A percentile compares a stretch with the other conserved stretches of the same genome.
These are phyloP conservation scores for Caenorhabditis drosophilae DNA, from an alignment of 2,888 invertebrate species.

Conservation along the genomic window DNA sequence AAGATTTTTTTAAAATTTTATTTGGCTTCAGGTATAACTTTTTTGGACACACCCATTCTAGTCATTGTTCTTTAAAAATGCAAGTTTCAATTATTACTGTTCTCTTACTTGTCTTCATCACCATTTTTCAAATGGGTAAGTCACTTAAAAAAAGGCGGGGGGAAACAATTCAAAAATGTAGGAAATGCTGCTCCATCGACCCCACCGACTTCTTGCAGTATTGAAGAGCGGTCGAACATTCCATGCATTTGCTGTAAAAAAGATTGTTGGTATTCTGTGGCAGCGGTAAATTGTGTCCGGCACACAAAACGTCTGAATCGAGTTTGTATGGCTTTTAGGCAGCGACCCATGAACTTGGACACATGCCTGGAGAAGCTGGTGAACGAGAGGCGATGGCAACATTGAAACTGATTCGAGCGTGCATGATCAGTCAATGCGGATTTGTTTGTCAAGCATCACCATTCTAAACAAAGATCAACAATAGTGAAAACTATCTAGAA, in stretches of 20 bases:
- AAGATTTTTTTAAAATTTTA: too few relatives aligned
- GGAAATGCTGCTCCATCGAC: slow-evolving; percentile 22
- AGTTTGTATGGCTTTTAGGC: slow-evolving; percentile 38
- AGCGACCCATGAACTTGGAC: slow-evolving; percentile 67
- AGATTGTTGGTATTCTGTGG: slow-evolving; percentile 67
- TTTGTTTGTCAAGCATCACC: slow-evolving; percentile 43
- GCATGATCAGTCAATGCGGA: slow-evolving; percentile 65
- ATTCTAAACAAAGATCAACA: background rate
- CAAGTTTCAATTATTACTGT: too few relatives aligned
- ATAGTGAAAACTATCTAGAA: too few relatives aligned
- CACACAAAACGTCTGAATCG: background rate
- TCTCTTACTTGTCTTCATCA: too few relatives aligned
- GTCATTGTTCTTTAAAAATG: too few relatives aligned
- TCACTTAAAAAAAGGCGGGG: too few relatives aligned
- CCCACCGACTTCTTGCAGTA: slow-evolving; percentile 32
- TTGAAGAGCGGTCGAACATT: slow-evolving; percentile 47
- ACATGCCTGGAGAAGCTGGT: slow-evolving; percentile 68
- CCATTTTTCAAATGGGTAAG: too few relatives aligned
- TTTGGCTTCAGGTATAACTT: too few relatives aligned
- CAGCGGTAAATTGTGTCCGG: slow-evolving; percentile 37
- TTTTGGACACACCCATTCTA: too few relatives aligned
- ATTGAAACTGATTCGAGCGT: slow-evolving; percentile 62
- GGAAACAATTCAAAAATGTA: too few relatives aligned
- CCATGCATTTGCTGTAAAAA: slow-evolving; percentile 68
- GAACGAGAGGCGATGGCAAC: slow-evolving; percentile 67